Evolutionary conservation across 2,797 vertebrate genomes (phyloP).

Genomic region (Urosaurus nigricauda): DNA sequence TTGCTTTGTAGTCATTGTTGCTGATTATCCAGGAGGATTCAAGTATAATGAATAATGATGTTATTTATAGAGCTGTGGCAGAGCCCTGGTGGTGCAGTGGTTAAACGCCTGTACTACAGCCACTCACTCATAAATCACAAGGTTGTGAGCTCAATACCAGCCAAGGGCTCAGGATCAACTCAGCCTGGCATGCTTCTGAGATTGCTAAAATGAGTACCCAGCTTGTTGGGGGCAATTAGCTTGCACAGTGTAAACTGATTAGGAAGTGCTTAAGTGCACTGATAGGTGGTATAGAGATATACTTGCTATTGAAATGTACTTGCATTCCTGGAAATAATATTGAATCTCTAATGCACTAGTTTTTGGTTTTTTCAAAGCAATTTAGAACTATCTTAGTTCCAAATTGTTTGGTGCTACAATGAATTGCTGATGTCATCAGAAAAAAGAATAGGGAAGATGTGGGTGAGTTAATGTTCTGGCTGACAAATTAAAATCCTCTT

Average conservation of each 20-base stretch:
- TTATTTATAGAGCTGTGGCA: not conserved
- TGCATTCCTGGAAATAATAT: not conserved
- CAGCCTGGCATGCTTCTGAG: no score
- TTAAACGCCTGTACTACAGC: no score
- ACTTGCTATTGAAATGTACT: no score
- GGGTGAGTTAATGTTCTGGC: not conserved
- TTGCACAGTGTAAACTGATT: no score
- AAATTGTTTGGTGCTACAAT: not conserved
- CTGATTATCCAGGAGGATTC: conserved; percentile 57
- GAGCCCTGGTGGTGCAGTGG: no score
- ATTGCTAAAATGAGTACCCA: no score
- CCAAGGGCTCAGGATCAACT: no score
- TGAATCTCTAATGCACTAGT: not conserved
- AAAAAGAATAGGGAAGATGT: not conserved
- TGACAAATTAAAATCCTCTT: not conserved
- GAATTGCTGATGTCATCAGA: not conserved
- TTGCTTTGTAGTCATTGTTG: conserved; percentile 41
- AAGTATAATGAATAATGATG: conserved; percentile 39
- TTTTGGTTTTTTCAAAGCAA: not conserved
- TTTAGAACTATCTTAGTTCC: not conserved
- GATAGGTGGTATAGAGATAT: no score
- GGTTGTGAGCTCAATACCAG: no score
- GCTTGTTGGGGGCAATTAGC: no score
- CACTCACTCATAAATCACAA: no score
- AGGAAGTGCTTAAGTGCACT: no score